A percentile compares a stretch with the other conserved stretches of the same genome.
Conservation (phyloP, 1,140 invertebrate species). For the Drosophila busckii region DNA sequence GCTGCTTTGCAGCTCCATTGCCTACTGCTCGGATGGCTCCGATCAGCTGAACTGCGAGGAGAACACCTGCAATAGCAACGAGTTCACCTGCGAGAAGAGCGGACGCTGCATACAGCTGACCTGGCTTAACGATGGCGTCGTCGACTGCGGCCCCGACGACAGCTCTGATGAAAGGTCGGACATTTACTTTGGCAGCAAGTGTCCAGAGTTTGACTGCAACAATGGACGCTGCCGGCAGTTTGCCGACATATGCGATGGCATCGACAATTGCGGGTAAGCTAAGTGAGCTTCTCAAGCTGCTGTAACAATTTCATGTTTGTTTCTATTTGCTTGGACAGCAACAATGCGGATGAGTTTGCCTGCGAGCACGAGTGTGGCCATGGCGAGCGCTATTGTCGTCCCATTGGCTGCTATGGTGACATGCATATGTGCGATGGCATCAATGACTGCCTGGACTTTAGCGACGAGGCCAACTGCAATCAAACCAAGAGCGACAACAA, state of each 20-base stretch:
- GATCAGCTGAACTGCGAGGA: conserved; percentile 82
- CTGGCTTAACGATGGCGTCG: conserved; percentile 85
- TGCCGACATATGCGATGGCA: conserved; percentile 86
- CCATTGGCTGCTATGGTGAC: conserved; percentile 85
- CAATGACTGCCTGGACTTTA: conserved; percentile 87
- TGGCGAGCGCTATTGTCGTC: conserved; percentile 82
- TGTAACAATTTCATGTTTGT: background rate
- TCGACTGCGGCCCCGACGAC: conserved; percentile 83
- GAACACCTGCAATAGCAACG: conserved; percentile 82
- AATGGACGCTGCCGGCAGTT: conserved; percentile 87
- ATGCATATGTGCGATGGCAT: conserved; percentile 86
- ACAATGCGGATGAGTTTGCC: conserved; percentile 83
- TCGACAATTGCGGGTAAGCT: conserved; percentile 84
- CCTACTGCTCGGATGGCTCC: conserved; percentile 84
- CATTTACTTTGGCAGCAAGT: conserved; percentile 81
- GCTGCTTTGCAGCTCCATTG: conserved; percentile 85
- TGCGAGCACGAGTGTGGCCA: conserved; percentile 68
- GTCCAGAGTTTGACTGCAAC: conserved; percentile 84
- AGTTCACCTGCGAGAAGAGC: conserved; percentile 82
- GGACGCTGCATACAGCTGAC: conserved; percentile 85
- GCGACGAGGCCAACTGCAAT: conserved; percentile 82
- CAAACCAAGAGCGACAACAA: conserved; percentile 73
- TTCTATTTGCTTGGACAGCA: conserved; percentile 52
- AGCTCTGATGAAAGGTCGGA: conserved; percentile 73
- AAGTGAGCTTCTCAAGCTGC: background rate